These are phyloP conservation scores for Sphyrna mokarran DNA, from an alignment of 2,113 vertebrate species.

Conservation along the genomic window DNA sequence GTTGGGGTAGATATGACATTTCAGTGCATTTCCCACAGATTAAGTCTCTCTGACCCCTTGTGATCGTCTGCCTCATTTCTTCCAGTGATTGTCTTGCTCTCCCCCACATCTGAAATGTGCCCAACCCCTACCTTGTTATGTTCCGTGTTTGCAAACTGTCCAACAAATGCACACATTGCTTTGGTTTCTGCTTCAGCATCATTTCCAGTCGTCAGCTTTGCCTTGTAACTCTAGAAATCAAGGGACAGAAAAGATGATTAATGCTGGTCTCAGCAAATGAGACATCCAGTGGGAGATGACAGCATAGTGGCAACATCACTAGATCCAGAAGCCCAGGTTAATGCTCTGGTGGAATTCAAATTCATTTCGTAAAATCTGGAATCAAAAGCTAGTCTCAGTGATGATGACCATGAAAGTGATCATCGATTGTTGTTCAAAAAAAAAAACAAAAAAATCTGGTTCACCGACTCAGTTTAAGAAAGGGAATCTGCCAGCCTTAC, in stretches of 20 bases:
- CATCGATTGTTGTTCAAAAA: too few species aligned
- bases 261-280: neutral
- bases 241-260: neutral
- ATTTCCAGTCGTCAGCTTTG: constrained; percentile 75
- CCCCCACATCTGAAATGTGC: neutral
- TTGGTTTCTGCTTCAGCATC: constrained; percentile 81
- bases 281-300: too few species aligned
- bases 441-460: too few species aligned
- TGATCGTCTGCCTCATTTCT: neutral
- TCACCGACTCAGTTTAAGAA: too few species aligned
- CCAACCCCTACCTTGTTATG: constrained; percentile 69
- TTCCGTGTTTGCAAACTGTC: constrained; percentile 73
- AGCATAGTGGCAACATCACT: too few species aligned
- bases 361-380: too few species aligned
- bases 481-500: too few species aligned
- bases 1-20: neutral
- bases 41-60: neutral
- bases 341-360: too few species aligned
- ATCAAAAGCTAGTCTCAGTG: too few species aligned
- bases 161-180: constrained; percentile 82
- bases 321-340: too few species aligned
- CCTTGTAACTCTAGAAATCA: constrained; percentile 73
- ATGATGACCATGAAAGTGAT: too few species aligned
- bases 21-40: neutral
- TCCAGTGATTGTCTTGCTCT: neutral